Evolutionary conservation across 2,888 invertebrate genomes (phyloP).

Genomic region (Salpingus planirostris): DNA sequence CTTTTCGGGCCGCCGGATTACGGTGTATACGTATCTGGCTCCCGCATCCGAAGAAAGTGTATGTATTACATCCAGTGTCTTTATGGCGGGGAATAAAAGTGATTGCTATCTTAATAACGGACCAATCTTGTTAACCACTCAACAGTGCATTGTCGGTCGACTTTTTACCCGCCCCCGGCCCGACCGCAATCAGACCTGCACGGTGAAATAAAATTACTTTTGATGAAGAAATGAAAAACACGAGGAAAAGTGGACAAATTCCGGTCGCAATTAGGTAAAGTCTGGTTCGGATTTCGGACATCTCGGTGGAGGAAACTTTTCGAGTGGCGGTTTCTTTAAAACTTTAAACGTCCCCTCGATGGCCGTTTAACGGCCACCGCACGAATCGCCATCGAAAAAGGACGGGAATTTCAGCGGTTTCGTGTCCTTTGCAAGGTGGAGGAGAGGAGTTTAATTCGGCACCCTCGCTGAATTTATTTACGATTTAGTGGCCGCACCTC

Average conservation of each 20-base stretch:
- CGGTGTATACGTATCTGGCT: constrained; percentile 22
- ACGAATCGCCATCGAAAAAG: background rate
- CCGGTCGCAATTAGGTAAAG: too few relatives aligned
- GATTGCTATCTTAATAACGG: constrained; percentile 44
- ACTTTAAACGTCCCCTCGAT: background rate
- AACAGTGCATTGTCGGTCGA: constrained; percentile 38
- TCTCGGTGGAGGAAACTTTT: too few relatives aligned
- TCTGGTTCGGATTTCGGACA: too few relatives aligned
- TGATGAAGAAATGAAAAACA: too few relatives aligned
- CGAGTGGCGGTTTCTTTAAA: background rate
- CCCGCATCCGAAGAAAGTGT: constrained; percentile 36
- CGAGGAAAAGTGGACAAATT: too few relatives aligned
- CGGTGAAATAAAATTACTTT: too few relatives aligned
- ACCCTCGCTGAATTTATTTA: constrained; percentile 3
- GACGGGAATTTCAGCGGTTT: background rate
- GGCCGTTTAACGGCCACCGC: background rate
- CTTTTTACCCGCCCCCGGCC: too few relatives aligned
- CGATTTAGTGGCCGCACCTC: constrained; percentile 6
- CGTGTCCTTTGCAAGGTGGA: background rate
- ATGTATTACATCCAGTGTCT: constrained; percentile 37
- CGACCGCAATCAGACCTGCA: too few relatives aligned
- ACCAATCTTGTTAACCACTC: constrained; percentile 43
- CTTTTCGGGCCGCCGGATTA: constrained; percentile 15
- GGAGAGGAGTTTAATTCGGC: constrained; percentile 1
- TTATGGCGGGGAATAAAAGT: constrained; percentile 42